A percentile compares a stretch with the other conserved stretches of the same genome.
These are phyloP conservation scores for Drosophila micromelanica DNA, from an alignment of 1,140 invertebrate genomes.

Conservation along the genomic window DNA sequence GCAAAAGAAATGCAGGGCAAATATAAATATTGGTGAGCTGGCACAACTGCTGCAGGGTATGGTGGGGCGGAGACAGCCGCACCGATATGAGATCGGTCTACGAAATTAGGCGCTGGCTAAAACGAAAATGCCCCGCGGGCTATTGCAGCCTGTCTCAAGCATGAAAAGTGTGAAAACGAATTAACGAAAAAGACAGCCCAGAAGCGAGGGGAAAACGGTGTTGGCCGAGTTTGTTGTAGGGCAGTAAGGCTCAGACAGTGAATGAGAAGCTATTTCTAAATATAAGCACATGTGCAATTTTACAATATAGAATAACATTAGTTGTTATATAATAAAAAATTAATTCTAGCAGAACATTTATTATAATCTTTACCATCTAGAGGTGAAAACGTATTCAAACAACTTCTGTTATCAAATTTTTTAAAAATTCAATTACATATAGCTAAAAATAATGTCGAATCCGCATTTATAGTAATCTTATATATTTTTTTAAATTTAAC, in stretches of 20 bases:
- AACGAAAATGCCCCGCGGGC: constrained; percentile 53
- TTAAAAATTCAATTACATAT: no score
- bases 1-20: constrained; percentile 76
- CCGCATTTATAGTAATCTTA: no score
- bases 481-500: no score
- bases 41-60: constrained; percentile 24
- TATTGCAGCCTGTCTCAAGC: constrained; percentile 55
- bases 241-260: constrained; percentile 26
- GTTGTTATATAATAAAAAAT: no score
- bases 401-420: no score
- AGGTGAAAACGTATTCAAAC: no score
- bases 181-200: constrained; percentile 45
- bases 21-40: constrained; percentile 73
- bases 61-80: constrained; percentile 4
- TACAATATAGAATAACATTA: no score
- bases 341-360: no score
- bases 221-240: constrained; percentile 11
- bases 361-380: no score
- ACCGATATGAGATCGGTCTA: constrained; percentile 55
- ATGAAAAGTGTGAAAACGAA: constrained; percentile 81
- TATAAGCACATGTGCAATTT: neutral
- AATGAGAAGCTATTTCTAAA: no score
- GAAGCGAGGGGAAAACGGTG: neutral
- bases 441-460: no score
- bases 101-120: constrained; percentile 64